Conservation (phyloP, 2,113 vertebrate species). For the Rhinichthys klamathensis region DNA sequence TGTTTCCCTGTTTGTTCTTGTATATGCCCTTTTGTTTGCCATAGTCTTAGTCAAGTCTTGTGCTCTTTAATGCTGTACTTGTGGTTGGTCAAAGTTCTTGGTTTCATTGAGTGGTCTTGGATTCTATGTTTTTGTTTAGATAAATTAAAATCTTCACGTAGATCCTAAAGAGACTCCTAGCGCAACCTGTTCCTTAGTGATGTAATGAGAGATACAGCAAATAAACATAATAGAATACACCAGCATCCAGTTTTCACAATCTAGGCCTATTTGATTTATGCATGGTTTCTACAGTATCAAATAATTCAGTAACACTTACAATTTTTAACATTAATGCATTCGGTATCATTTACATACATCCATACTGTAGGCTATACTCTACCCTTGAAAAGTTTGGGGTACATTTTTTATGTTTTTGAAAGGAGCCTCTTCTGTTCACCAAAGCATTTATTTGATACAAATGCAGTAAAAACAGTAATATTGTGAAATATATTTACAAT, state of each 20-base stretch:
- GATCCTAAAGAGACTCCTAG: not conserved
- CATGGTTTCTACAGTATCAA: not conserved
- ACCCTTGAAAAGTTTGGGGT: no score
- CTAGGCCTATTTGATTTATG: no score
- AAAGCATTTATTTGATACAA: no score
- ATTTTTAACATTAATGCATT: no score
- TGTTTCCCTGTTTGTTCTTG: slow-evolving; percentile 1
- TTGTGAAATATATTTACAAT: no score
- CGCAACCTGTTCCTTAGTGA: not conserved
- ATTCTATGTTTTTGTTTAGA: not conserved
- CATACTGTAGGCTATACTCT: no score
- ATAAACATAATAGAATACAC: not conserved
- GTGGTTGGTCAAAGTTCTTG: not conserved
- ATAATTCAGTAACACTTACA: no score
- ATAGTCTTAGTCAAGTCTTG: not conserved
- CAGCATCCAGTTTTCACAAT: not conserved
- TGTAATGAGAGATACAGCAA: not conserved
- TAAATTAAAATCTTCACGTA: not conserved
- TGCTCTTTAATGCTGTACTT: not conserved
- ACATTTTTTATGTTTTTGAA: no score
- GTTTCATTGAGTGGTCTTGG: not conserved
- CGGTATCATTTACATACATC: no score
- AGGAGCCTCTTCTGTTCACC: no score
- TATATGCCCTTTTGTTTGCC: not conserved
- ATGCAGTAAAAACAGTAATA: no score